Percentiles rank a stretch among this genome's conserved stretches.
Evolutionary conservation across 2,113 vertebrate genomes (phyloP).

Genomic region (Ophthalmotilapia sp.): DNA sequence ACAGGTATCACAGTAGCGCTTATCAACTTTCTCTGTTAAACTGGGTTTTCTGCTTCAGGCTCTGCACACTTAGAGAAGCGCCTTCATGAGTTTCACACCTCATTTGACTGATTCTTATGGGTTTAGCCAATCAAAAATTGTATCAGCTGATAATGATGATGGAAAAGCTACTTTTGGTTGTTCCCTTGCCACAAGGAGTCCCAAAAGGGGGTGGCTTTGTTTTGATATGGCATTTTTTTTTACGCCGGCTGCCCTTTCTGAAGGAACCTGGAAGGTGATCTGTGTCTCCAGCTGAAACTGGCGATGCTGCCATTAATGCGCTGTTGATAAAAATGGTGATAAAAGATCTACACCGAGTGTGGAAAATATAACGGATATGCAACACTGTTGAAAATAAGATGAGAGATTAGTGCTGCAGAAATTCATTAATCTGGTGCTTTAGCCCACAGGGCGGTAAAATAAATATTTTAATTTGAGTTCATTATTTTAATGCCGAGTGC

Average conservation of each 20-base stretch:
- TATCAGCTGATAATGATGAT: neutral
- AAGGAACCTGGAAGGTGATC: neutral
- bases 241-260: neutral
- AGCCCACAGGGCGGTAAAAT: neutral
- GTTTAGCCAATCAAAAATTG: neutral
- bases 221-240: neutral
- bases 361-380: neutral
- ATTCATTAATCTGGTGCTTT: neutral
- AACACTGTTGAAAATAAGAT: neutral
- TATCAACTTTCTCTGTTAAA: neutral
- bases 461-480: neutral
- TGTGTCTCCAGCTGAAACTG: neutral
- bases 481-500: neutral
- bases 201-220: neutral
- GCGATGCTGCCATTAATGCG: neutral
- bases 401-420: neutral
- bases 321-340: neutral
- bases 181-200: neutral
- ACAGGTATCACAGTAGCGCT: neutral
- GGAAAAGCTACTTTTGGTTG: neutral
- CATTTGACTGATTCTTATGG: neutral
- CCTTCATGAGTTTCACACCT: neutral
- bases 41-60: neutral
- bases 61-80: neutral
- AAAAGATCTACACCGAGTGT: neutral